Conservation (phyloP, 1,140 invertebrate genomes). For the Archivesica marissinica region DNA sequence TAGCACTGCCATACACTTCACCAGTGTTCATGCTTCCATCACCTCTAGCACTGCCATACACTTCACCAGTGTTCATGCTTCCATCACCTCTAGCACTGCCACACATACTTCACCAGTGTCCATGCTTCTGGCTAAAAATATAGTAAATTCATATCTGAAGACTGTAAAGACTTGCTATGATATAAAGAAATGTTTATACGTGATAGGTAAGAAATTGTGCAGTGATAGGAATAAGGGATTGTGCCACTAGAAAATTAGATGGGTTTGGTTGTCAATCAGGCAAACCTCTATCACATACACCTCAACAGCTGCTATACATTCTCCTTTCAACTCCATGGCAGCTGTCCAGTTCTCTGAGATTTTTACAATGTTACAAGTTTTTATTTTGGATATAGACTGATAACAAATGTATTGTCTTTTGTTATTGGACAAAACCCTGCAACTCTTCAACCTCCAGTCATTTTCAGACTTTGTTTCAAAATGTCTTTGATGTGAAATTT, state of each 20-base stretch:
- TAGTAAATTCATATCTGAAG: too few species aligned
- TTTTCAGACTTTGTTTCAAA: too few species aligned
- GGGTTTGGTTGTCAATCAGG: slow-evolving; percentile 5
- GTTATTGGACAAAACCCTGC: background rate
- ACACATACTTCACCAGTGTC: too few species aligned
- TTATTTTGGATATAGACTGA: background rate
- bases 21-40: too few species aligned
- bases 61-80: too few species aligned
- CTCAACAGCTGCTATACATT: background rate
- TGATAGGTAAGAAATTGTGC: background rate
- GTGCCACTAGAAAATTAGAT: background rate
- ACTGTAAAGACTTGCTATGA: too few species aligned
- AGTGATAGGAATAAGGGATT: background rate
- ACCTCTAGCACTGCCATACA: too few species aligned
- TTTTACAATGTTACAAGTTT: slow-evolving; percentile 2
- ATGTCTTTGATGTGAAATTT: background rate
- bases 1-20: too few species aligned
- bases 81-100: too few species aligned
- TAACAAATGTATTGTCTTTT: background rate
- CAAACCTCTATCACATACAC: background rate
- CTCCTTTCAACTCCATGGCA: background rate
- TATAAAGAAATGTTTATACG: too few species aligned
- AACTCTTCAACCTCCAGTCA: background rate
- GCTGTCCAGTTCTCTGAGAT: background rate
- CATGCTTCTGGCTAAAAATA: too few species aligned